A percentile compares a stretch with the other conserved stretches of the same genome.
These are phyloP conservation scores for Ischnura elegans DNA, from an alignment of 2,888 invertebrate species.

Conservation along the genomic window DNA sequence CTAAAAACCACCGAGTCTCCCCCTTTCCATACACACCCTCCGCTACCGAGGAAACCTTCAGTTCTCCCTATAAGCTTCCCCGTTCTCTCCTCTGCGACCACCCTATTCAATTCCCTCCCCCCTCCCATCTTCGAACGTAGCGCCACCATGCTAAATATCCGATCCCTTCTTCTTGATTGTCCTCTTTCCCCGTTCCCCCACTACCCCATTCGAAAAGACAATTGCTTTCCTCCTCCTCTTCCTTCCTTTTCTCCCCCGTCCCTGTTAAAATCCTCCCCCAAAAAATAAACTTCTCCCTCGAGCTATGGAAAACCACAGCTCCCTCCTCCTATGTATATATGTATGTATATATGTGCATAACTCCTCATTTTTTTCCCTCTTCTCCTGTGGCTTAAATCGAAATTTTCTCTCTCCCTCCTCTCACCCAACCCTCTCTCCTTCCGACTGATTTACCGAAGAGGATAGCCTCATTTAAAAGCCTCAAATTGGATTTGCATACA, in stretches of 20 bases:
- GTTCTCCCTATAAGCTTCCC: background rate
- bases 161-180: slow-evolving; percentile 63
- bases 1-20: background rate
- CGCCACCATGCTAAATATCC: slow-evolving; percentile 25
- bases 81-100: background rate
- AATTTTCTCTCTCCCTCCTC: background rate
- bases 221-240: slow-evolving; percentile 46
- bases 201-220: slow-evolving; percentile 48
- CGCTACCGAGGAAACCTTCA: background rate
- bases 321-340: slow-evolving; percentile 43
- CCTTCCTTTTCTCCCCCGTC: background rate
- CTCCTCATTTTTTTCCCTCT: slow-evolving; percentile 30
- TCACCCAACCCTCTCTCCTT: too few relatives aligned
- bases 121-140: background rate
- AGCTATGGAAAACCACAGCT: background rate
- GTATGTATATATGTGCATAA: too few relatives aligned
- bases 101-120: background rate
- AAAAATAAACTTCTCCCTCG: background rate
- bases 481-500: slow-evolving; percentile 63
- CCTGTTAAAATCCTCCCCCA: too few relatives aligned
- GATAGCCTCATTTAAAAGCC: slow-evolving; percentile 60
- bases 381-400: slow-evolving; percentile 36
- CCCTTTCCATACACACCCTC: background rate
- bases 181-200: background rate
- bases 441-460: slow-evolving; percentile 55